Conservation (phyloP, 2,888 invertebrate species). For the Drosophila mimica region DNA sequence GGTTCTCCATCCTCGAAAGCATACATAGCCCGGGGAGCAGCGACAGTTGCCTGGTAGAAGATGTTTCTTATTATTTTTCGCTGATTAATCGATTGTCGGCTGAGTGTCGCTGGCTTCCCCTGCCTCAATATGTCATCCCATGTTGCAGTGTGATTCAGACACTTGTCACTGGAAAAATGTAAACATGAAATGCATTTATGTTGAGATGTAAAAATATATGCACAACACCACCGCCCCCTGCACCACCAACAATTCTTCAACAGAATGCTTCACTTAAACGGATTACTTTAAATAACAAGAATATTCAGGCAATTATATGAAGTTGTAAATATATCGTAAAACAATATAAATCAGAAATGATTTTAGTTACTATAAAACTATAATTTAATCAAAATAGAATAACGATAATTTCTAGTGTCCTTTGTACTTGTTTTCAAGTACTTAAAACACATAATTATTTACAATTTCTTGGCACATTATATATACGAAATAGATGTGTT, state of each 20-base stretch:
- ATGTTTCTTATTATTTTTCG: slow-evolving; percentile 82
- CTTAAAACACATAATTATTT: background rate
- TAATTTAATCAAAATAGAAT: background rate
- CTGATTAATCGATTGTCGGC: slow-evolving; percentile 83
- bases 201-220: slow-evolving; percentile 58
- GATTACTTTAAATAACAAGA: background rate
- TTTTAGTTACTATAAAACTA: background rate
- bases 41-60: slow-evolving; percentile 45
- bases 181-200: slow-evolving; percentile 79
- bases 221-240: slow-evolving; percentile 1
- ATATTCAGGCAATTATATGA: too few species aligned
- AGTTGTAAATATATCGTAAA: background rate
- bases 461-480: background rate
- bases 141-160: slow-evolving; percentile 76
- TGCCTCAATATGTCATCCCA: slow-evolving; percentile 76
- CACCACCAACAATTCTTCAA: slow-evolving; percentile 13
- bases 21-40: slow-evolving; percentile 21
- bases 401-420: background rate
- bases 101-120: slow-evolving; percentile 77
- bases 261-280: slow-evolving; percentile 21
- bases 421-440: background rate
- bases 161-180: slow-evolving; percentile 81
- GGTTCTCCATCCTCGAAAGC: slow-evolving; percentile 33
- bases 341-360: background rate
- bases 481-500: background rate